Conservation (phyloP, 1,140 invertebrate genomes). For the Pseudoatta argentina region DNA sequence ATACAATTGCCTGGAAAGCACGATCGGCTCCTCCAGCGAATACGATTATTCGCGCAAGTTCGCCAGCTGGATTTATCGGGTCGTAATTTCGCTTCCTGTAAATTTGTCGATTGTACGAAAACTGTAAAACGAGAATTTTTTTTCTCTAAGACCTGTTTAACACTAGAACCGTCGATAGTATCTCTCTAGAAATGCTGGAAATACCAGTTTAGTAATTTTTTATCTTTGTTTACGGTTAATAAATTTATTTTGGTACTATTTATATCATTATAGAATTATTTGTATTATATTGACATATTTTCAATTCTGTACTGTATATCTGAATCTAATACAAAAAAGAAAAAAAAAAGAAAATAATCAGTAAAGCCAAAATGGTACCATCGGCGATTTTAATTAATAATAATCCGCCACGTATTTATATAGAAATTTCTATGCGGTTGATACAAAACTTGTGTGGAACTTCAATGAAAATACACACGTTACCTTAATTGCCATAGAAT, state of each 20-base stretch:
- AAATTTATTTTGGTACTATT: too few species aligned
- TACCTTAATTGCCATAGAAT: background rate
- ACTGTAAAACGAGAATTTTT: background rate
- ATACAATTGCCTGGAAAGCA: background rate
- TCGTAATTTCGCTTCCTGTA: constrained; percentile 7
- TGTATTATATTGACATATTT: too few species aligned
- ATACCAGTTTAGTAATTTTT: too few species aligned
- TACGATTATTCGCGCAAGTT: background rate
- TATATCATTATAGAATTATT: too few species aligned
- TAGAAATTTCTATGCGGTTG: background rate
- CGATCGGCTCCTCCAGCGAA: background rate
- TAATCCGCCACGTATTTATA: background rate
- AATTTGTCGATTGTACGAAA: background rate
- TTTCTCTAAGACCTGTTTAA: background rate
- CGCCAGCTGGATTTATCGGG: background rate
- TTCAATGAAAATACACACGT: background rate
- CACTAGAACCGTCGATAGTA: too few species aligned
- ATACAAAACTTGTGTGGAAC: background rate
- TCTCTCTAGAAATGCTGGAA: too few species aligned
- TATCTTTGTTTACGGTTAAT: too few species aligned
- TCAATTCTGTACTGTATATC: too few species aligned
- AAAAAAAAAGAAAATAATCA: too few species aligned
- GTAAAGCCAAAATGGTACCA: too few species aligned
- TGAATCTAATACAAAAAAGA: too few species aligned
- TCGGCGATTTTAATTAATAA: background rate